Conservation (phyloP, 1,140 invertebrate genomes). For the Procambarus virginalis region DNA sequence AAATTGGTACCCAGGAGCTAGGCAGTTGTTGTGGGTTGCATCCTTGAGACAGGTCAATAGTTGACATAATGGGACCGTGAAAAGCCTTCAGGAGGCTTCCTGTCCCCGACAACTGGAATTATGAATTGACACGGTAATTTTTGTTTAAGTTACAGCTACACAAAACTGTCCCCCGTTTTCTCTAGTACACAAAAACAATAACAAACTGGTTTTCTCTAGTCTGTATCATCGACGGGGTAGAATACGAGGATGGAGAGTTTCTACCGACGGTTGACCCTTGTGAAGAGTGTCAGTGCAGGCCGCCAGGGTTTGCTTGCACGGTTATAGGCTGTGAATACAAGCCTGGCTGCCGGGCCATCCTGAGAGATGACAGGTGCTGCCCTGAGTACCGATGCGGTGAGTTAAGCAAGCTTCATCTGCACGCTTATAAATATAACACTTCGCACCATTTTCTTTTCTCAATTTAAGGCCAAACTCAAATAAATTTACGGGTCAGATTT, state of each 20-base stretch:
- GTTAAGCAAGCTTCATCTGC: background rate
- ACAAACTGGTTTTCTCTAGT: slow-evolving; percentile 38
- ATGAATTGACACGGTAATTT: background rate
- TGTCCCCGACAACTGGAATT: no score
- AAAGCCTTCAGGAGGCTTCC: no score
- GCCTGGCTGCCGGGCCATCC: slow-evolving; percentile 36
- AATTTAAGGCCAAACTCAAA: background rate
- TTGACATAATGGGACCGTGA: no score
- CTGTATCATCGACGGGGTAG: slow-evolving; percentile 37
- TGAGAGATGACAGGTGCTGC: slow-evolving; percentile 24
- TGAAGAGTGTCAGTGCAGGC: slow-evolving; percentile 43
- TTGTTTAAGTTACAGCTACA: background rate
- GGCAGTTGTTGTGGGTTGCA: no score
- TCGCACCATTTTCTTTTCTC: background rate
- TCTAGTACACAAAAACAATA: background rate
- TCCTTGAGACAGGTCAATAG: no score
- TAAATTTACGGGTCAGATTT: no score
- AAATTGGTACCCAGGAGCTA: no score
- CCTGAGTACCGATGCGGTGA: slow-evolving; percentile 57
- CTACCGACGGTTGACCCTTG: slow-evolving; percentile 52
- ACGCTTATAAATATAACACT: background rate
- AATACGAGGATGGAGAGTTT: slow-evolving; percentile 26
- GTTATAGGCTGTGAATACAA: slow-evolving; percentile 10
- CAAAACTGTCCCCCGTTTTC: background rate
- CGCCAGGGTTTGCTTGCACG: slow-evolving; percentile 50